Percentiles rank a stretch among this genome's conserved stretches.
Conservation (phyloP, 2,888 invertebrate genomes). For the Biston stratarius region DNA sequence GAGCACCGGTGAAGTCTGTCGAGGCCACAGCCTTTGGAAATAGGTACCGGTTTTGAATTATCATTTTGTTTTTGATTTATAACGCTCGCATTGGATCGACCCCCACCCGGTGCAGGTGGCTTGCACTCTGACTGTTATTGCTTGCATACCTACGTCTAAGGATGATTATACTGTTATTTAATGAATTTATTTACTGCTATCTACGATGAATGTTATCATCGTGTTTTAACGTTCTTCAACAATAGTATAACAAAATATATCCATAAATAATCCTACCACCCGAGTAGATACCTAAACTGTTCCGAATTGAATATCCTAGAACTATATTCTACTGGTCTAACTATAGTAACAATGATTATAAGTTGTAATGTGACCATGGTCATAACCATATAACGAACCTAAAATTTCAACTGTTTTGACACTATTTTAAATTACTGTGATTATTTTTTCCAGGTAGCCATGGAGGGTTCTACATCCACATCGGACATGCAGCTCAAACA, state of each 20-base stretch:
- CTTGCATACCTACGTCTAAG: constrained; percentile 14
- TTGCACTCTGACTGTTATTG: constrained; percentile 51
- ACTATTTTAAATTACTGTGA: constrained; percentile 18
- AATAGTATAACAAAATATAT: constrained; percentile 7
- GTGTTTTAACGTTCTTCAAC: not conserved
- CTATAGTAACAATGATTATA: not conserved
- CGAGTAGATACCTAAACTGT: too few species aligned
- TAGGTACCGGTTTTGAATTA: constrained; percentile 85
- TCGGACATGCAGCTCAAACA: constrained; percentile 43
- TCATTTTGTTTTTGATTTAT: constrained; percentile 85
- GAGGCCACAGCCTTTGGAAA: constrained; percentile 81
- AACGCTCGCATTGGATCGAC: constrained; percentile 56
- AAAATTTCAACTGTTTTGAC: not conserved
- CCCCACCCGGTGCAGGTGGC: constrained; percentile 64
- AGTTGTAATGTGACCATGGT: not conserved
- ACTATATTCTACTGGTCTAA: not conserved
- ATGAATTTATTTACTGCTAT: constrained; percentile 21
- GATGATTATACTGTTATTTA: constrained; percentile 8
- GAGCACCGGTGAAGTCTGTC: constrained; percentile 75
- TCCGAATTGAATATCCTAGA: not conserved
- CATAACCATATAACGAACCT: not conserved
- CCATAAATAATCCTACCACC: too few species aligned
- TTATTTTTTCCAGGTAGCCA: constrained; percentile 62
- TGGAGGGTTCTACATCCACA: constrained; percentile 56
- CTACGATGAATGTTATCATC: not conserved